phyloP scores from a whole-genome alignment of 2,888 invertebrate species.

The Morpho achilles region DNA sequence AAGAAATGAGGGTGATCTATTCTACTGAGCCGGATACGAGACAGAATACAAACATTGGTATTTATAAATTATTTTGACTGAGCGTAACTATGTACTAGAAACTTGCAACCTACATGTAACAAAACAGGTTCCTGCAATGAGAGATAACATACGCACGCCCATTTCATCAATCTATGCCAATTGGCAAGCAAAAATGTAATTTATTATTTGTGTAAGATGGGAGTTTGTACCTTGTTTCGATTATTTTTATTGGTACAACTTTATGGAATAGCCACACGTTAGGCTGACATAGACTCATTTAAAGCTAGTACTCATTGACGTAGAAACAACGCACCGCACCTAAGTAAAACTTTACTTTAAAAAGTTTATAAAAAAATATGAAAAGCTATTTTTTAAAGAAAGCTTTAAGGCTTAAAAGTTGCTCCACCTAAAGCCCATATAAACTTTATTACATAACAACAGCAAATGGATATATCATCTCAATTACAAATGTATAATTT shows the following conservation, averaged over 20 bases:
- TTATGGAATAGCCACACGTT: slow-evolving; percentile 3
- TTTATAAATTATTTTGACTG: slow-evolving; percentile 14
- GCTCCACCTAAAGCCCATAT: too few species aligned
- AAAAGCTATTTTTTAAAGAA: too few species aligned
- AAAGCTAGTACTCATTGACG: background rate
- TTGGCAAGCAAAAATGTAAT: slow-evolving; percentile 19
- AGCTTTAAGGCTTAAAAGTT: too few species aligned
- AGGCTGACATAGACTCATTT: slow-evolving; percentile 14
- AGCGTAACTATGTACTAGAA: slow-evolving; percentile 22
- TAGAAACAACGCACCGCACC: background rate
- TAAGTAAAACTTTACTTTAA: background rate
- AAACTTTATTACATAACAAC: too few species aligned
- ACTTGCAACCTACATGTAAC: slow-evolving; percentile 29
- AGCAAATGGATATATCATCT: too few species aligned
- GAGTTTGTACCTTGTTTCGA: slow-evolving; percentile 11
- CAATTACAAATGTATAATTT: too few species aligned
- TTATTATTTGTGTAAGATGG: slow-evolving; percentile 8
- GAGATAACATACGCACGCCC: slow-evolving; percentile 21
- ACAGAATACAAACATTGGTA: background rate
- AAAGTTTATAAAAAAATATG: too few species aligned
- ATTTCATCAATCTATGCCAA: slow-evolving; percentile 8
- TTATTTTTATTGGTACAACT: background rate
- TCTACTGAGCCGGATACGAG: too few species aligned
- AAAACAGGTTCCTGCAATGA: slow-evolving; percentile 29
- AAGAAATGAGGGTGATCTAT: too few species aligned